Percentiles rank a stretch among this genome's conserved stretches.
Evolutionary conservation across 2,113 vertebrate genomes (phyloP).

Genomic region (Pyxicephalus adspersus): DNA sequence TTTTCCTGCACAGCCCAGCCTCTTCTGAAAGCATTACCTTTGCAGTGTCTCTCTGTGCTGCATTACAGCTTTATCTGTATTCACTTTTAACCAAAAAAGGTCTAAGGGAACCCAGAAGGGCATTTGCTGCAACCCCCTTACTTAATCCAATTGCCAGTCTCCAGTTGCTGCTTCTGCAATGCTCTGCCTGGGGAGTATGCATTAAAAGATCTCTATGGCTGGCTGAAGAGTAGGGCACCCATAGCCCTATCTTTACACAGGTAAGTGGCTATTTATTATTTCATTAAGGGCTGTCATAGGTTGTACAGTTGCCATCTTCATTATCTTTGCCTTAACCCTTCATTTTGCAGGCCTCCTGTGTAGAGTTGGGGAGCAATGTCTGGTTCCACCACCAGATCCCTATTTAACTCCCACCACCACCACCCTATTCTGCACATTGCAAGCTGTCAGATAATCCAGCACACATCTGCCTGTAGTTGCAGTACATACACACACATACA

Average conservation of each 20-base stretch:
- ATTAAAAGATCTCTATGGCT: conserved; percentile 37
- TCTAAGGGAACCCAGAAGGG: not conserved
- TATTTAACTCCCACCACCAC: not conserved
- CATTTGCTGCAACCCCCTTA: not conserved
- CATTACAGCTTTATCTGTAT: conserved; percentile 26
- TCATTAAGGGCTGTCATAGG: not conserved
- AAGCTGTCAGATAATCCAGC: conserved; percentile 43
- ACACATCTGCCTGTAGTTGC: conserved; percentile 44
- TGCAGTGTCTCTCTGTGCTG: conserved; percentile 40
- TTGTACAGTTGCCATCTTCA: not conserved
- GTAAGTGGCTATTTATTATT: conserved; percentile 20
- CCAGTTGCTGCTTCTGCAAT: not conserved
- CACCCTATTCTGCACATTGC: conserved; percentile 20
- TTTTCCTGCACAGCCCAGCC: conserved; percentile 50
- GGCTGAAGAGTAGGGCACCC: conserved; percentile 30
- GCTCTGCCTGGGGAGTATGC: conserved; percentile 24
- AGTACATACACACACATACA: conserved; percentile 10
- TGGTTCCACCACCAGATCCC: not conserved
- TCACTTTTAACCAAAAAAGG: not conserved
- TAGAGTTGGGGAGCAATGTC: not conserved
- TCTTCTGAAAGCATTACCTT: conserved; percentile 47
- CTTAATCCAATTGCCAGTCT: not conserved
- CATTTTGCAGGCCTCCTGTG: not conserved
- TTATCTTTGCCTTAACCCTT: conserved; percentile 15
- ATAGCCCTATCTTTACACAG: conserved; percentile 37